Base-by-base conservation (phyloP, 2,113 vertebrate species). In the Xiphias gladius region DNA sequence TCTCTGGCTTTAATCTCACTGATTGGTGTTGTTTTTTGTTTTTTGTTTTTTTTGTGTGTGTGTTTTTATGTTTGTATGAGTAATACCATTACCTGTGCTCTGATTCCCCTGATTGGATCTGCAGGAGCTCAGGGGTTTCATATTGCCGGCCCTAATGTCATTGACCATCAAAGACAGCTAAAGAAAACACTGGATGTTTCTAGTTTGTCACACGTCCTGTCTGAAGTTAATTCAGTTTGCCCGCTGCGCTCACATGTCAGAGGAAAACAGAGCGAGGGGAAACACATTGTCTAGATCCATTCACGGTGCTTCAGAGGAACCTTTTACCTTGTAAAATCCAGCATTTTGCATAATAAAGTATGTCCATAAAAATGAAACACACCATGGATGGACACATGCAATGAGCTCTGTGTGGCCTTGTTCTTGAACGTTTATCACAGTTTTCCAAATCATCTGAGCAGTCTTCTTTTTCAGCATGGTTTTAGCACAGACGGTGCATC, bases 31-130 rank as follows among this genome's bases (percentile, higher is more conserved):
- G 35, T 67, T 7, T 10, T 5, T 39, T 5, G 1, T 1, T 39
- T 8, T 39, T 7, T 39, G 9, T 39, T 5, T 7, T 39, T 39
- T 5, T 39, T 39, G 37, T 39, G 66, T 58, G 30, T 58, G 63
- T 54, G 46, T 80, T 48, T 75, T 11, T 65, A n/a, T 46, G 41
- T 28, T n/a, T 63, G 39, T 46, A 0, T 57, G 74, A n/a, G 68
- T 90, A 85, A 92, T 80, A n/a, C 69, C 41, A 89, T 94, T 91
- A 88, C 64, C 67, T 78, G 46, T 28, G 50, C 73, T 86, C 76
- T 89, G 82, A 81, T 83, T 89, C 73, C 61, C 19, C 73, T 92
- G 80, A 94, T 93, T 75, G 73, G 78, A 93, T 93, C 85, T 90
- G 4, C 46, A 54, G 75, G 50, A 50, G 85, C 87, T 91, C 77